Conservation (phyloP, 1,140 invertebrate genomes). For the Chelonus insularis region DNA sequence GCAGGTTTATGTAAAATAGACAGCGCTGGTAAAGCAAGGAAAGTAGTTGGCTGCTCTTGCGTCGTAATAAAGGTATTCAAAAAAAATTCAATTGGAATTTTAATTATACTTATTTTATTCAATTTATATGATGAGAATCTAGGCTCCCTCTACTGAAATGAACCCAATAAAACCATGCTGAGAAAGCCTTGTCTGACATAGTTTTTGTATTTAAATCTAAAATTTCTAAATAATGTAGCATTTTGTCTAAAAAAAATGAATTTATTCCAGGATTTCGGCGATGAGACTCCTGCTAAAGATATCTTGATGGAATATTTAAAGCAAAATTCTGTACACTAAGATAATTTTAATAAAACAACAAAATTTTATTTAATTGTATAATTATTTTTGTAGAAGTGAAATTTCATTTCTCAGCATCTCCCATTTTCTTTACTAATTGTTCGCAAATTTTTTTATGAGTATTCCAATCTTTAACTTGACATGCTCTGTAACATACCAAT, state of each 20-base stretch:
- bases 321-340: conserved; percentile 59
- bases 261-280: conserved; percentile 85
- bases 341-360: conserved; percentile 52
- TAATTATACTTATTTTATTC: conserved; percentile 16
- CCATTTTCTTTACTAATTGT: conserved; percentile 30
- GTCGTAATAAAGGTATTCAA: conserved; percentile 97
- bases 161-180: conserved; percentile 54
- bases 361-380: conserved; percentile 29
- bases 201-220: conserved; percentile 26
- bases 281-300: conserved; percentile 92
- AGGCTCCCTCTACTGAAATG: conserved; percentile 60
- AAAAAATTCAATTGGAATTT: conserved; percentile 44
- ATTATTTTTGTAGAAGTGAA: background rate
- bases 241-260: conserved; percentile 32
- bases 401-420: no score
- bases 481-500: conserved; percentile 47
- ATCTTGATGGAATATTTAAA: conserved; percentile 91
- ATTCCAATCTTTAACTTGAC: conserved; percentile 57
- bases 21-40: conserved; percentile 97
- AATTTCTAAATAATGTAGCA: conserved; percentile 16
- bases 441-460: conserved; percentile 52
- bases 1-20: conserved; percentile 99
- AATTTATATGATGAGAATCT: conserved; percentile 51
- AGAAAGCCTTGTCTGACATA: conserved; percentile 47
- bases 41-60: conserved; percentile 98